These are phyloP conservation scores for Plagiodera versicolora DNA, from an alignment of 2,888 invertebrate genomes.

Conservation along the genomic window DNA sequence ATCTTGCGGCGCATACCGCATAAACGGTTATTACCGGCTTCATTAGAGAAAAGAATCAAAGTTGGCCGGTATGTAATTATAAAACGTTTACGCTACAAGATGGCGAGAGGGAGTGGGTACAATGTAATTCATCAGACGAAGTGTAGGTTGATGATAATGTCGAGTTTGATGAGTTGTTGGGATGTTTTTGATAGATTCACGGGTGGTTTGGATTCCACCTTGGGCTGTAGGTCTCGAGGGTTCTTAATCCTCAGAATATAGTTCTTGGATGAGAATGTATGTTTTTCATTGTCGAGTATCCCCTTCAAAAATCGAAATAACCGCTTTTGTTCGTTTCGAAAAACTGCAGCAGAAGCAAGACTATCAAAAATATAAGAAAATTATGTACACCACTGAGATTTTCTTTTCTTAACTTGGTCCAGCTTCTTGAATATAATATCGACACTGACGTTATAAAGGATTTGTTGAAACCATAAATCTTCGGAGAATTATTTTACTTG, in stretches of 20 bases:
- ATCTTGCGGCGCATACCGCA: conserved; percentile 12
- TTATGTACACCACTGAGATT: not conserved
- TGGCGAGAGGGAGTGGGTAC: conserved; percentile 51
- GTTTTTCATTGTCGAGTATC: too few relatives aligned
- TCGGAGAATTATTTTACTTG: conserved; percentile 4
- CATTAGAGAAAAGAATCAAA: conserved; percentile 54
- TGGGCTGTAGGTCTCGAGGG: too few relatives aligned
- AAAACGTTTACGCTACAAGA: conserved; percentile 54
- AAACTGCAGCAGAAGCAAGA: too few relatives aligned
- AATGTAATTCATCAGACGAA: conserved; percentile 53
- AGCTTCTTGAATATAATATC: not conserved
- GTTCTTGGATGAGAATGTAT: too few relatives aligned
- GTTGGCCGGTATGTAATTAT: conserved; percentile 56
- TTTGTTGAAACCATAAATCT: conserved; percentile 11
- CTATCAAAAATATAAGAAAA: too few relatives aligned
- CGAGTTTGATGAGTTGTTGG: too few relatives aligned
- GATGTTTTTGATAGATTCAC: too few relatives aligned
- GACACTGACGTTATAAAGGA: not conserved
- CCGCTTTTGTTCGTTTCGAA: too few relatives aligned
- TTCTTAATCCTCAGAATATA: too few relatives aligned
- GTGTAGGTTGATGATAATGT: not conserved
- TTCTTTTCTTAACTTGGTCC: not conserved
- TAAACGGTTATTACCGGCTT: conserved; percentile 50
- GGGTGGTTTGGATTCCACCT: too few relatives aligned
- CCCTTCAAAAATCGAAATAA: too few relatives aligned